Conservation (phyloP, 2,113 vertebrate species). For the Galeopterus variegatus region DNA sequence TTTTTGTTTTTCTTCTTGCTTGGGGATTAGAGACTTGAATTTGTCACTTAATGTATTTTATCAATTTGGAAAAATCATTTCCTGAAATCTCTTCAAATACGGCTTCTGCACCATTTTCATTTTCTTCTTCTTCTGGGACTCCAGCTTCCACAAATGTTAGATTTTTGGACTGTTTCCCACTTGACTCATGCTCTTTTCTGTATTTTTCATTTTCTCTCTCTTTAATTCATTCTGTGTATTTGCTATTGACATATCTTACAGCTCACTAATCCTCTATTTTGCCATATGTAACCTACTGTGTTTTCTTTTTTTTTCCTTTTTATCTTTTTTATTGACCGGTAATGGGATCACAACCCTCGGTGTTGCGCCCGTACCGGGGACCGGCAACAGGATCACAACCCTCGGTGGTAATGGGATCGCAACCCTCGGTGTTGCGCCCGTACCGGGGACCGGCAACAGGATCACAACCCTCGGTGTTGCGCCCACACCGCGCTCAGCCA, state of each 20-base stretch:
- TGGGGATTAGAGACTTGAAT: neutral
- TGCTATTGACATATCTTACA: neutral
- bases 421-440: too few relatives aligned
- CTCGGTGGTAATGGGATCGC: too few relatives aligned
- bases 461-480: too few relatives aligned
- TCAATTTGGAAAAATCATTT: neutral
- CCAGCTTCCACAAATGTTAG: neutral
- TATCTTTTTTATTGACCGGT: too few relatives aligned
- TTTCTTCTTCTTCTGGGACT: neutral
- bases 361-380: too few relatives aligned
- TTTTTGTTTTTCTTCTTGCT: neutral
- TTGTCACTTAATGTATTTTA: neutral
- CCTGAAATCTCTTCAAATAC: neutral
- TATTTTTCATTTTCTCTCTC: neutral
- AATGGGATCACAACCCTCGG: too few relatives aligned
- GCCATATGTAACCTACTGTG: neutral
- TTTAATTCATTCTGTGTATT: neutral
- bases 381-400: too few relatives aligned
- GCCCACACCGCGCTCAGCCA: too few relatives aligned
- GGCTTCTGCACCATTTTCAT: neutral
- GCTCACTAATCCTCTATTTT: neutral
- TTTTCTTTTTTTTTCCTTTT: too few relatives aligned
- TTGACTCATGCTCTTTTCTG: neutral
- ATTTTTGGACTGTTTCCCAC: neutral
- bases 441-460: too few relatives aligned